A percentile compares a stretch with the other conserved stretches of the same genome.
Conservation (phyloP, 2,113 vertebrate genomes). For the Xenopus laevis region DNA sequence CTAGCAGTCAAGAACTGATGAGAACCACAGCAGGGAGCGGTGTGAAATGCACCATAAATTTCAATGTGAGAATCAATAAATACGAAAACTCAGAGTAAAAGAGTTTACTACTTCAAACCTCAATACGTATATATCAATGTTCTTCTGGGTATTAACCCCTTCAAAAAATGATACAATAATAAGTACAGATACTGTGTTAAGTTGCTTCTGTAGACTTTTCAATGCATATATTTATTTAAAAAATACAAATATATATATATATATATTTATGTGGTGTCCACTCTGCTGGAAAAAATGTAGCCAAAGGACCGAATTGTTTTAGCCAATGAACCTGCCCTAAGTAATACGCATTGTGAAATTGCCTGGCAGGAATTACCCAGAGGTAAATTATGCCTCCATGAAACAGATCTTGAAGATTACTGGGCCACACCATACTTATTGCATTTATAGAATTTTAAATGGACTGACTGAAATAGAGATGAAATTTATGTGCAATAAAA, state of each 20-base stretch:
- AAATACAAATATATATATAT: constrained; percentile 2
- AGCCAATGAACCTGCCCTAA: constrained; percentile 17
- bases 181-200: background rate
- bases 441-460: constrained; percentile 35
- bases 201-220: constrained; percentile 1
- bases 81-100: constrained; percentile 43
- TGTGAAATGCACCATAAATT: constrained; percentile 74
- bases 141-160: background rate
- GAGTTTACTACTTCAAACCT: constrained; percentile 42
- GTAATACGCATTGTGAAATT: constrained; percentile 47
- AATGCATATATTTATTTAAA: background rate
- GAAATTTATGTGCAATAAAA: background rate
- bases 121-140: constrained; percentile 20
- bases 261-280: constrained; percentile 15
- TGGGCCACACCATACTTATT: constrained; percentile 32
- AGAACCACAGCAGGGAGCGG: constrained; percentile 65
- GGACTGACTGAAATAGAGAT: constrained; percentile 38
- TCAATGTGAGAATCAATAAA: constrained; percentile 69
- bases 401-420: constrained; percentile 40
- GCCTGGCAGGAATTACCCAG: constrained; percentile 39
- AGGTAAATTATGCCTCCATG: constrained; percentile 38
- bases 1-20: constrained; percentile 62
- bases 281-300: constrained; percentile 18
- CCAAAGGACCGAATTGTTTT: constrained; percentile 40
- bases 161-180: constrained; percentile 3